These are phyloP conservation scores for Rousettus leschenaultii DNA, from an alignment of 2,113 vertebrate species.

Conservation along the genomic window DNA sequence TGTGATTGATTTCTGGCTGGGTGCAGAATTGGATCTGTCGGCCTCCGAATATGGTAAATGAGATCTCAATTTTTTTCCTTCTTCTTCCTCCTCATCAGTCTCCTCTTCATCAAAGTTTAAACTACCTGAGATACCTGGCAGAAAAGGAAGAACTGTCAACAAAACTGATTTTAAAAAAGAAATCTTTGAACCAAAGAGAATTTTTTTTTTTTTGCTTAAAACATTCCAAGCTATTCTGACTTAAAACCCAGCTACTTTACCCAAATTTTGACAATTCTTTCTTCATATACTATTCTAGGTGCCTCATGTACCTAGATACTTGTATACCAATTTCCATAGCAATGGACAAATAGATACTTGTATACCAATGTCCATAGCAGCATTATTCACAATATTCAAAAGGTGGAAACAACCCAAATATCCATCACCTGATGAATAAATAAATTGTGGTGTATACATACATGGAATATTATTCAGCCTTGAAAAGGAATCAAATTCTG, in stretches of 20 bases:
- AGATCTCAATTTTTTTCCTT: conserved; percentile 74
- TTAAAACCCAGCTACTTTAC: not conserved
- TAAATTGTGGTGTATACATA: not conserved
- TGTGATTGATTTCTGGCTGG: conserved; percentile 85
- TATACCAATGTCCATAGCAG: not conserved
- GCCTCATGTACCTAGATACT: not conserved
- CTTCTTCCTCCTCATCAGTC: conserved; percentile 83
- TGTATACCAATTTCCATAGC: not conserved
- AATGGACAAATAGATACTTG: not conserved
- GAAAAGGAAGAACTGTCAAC: conserved; percentile 33
- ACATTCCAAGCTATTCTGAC: conserved; percentile 8
- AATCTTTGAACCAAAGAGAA: not conserved
- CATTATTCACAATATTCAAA: not conserved
- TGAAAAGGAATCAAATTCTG: not conserved
- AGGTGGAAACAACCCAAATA: not conserved
- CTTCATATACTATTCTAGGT: not conserved
- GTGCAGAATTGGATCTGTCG: conserved; percentile 86
- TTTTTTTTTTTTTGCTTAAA: conserved; percentile 16
- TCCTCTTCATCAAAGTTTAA: conserved; percentile 95
- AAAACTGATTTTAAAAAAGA: not conserved
- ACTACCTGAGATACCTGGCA: conserved; percentile 91
- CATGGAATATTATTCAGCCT: not conserved
- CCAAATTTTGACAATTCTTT: not conserved
- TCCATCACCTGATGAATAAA: not conserved
- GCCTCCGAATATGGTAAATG: conserved; percentile 80